A percentile compares a stretch with the other conserved stretches of the same genome.
phyloP scores from a whole-genome alignment of 53 echinoderm and acorn worm genomes.

The Holothuria scabra region DNA sequence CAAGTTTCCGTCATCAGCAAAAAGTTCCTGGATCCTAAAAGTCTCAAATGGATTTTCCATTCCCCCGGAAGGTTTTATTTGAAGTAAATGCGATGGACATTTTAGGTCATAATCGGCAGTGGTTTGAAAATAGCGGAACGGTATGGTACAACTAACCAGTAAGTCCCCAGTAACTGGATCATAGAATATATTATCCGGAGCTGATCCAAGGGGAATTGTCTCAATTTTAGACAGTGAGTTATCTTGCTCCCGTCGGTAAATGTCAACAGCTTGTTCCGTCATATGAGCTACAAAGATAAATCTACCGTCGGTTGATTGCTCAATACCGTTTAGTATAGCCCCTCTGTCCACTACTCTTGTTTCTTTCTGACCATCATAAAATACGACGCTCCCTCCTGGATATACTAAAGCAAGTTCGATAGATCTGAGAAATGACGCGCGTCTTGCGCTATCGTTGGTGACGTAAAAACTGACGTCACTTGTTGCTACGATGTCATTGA shows the following conservation, averaged over 20 bases:
- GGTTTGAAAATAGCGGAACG: neutral
- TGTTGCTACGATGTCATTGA: slow-evolving; percentile 68
- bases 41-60: neutral
- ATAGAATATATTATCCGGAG: slow-evolving; percentile 16
- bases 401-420: slow-evolving; percentile 52
- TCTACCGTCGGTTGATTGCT: slow-evolving; percentile 64
- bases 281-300: slow-evolving; percentile 20
- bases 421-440: neutral
- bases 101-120: neutral
- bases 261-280: slow-evolving; percentile 2
- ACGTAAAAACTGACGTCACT: slow-evolving; percentile 70
- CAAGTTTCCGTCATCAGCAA: slow-evolving; percentile 33
- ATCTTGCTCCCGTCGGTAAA: neutral
- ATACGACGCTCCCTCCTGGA: slow-evolving; percentile 62
- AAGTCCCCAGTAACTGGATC: slow-evolving; percentile 29
- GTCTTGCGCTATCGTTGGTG: slow-evolving; percentile 60
- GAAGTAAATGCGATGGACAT: slow-evolving; percentile 23
- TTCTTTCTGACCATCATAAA: slow-evolving; percentile 66
- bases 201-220: neutral
- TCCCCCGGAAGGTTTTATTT: slow-evolving; percentile 3
- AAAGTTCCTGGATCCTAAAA: neutral
- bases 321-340: slow-evolving; percentile 68
- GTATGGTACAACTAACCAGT: neutral
- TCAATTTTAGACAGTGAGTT: neutral
- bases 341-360: slow-evolving; percentile 57